Evolutionary conservation across 2,888 invertebrate species (phyloP).

Genomic region (Agrilus biguttatus): DNA sequence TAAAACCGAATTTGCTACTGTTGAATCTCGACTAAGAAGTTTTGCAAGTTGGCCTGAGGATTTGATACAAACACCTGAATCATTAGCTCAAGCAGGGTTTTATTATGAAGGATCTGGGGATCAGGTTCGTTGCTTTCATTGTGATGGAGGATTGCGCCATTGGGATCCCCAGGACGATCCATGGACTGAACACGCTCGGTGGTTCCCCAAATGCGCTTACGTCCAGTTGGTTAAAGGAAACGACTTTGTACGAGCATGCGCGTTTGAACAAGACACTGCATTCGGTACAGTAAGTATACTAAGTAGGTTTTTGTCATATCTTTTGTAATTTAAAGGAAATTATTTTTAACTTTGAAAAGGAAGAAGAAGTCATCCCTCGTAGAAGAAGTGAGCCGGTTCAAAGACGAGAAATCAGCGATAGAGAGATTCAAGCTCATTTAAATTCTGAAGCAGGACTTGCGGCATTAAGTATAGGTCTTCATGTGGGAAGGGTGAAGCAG

Average conservation of each 20-base stretch:
- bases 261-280: constrained; percentile 18
- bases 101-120: constrained; percentile 64
- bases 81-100: constrained; percentile 76
- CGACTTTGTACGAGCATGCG: constrained; percentile 49
- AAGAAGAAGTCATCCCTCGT: constrained; percentile 4
- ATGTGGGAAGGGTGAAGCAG: constrained; percentile 40
- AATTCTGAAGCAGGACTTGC: constrained; percentile 31
- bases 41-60: constrained; percentile 65
- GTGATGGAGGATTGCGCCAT: constrained; percentile 79
- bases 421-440: constrained; percentile 32
- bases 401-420: constrained; percentile 19
- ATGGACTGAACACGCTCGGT: constrained; percentile 87
- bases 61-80: constrained; percentile 58
- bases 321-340: too few species aligned
- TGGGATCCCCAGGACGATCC: constrained; percentile 87
- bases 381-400: constrained; percentile 10
- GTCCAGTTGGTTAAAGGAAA: constrained; percentile 68
- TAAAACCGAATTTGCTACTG: constrained; percentile 50
- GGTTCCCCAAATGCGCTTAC: constrained; percentile 83
- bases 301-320: too few species aligned
- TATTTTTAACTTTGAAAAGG: constrained; percentile 1
- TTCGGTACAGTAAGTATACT: neutral
- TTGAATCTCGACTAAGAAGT: constrained; percentile 53
- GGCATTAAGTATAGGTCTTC: constrained; percentile 46
- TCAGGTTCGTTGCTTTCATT: constrained; percentile 84